A percentile compares a stretch with the other conserved stretches of the same genome.
Conservation (phyloP, 2,797 vertebrate genomes). For the Pipistrellus nathusii region DNA sequence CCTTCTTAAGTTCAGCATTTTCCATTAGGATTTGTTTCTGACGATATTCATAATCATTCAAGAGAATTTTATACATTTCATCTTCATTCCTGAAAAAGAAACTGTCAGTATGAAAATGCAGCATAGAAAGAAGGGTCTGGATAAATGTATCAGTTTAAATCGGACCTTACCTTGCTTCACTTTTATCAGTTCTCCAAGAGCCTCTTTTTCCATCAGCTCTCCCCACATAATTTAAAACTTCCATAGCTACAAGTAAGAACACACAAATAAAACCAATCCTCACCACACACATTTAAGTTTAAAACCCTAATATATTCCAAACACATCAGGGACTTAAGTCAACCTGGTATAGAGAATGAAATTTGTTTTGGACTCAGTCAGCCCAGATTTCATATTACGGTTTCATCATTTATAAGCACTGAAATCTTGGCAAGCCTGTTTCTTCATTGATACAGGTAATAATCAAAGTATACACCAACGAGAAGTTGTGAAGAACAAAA, state of each 20-base stretch:
- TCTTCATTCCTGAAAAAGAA: constrained; percentile 93
- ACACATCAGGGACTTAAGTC: background rate
- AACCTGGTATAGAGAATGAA: background rate
- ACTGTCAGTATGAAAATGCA: background rate
- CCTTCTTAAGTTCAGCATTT: constrained; percentile 97
- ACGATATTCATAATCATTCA: constrained; percentile 94
- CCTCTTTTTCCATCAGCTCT: constrained; percentile 96
- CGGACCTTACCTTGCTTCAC: constrained; percentile 92
- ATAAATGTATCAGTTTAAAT: background rate
- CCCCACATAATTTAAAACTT: constrained; percentile 95
- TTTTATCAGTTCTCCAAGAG: constrained; percentile 95
- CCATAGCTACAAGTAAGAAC: constrained; percentile 91
- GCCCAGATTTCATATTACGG: background rate
- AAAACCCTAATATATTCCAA: background rate
- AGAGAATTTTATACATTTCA: constrained; percentile 96
- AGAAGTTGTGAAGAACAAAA: background rate
- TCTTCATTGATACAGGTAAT: background rate
- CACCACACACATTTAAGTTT: background rate
- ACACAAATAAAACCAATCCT: constrained; percentile 45
- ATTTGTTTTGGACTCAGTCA: background rate
- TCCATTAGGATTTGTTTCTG: constrained; percentile 94
- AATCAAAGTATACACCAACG: background rate
- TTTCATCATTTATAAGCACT: background rate
- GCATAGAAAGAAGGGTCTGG: background rate
- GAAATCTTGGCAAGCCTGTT: background rate